phyloP scores from a whole-genome alignment of 1,140 invertebrate species.

The Anoplolepis gracilipes region DNA sequence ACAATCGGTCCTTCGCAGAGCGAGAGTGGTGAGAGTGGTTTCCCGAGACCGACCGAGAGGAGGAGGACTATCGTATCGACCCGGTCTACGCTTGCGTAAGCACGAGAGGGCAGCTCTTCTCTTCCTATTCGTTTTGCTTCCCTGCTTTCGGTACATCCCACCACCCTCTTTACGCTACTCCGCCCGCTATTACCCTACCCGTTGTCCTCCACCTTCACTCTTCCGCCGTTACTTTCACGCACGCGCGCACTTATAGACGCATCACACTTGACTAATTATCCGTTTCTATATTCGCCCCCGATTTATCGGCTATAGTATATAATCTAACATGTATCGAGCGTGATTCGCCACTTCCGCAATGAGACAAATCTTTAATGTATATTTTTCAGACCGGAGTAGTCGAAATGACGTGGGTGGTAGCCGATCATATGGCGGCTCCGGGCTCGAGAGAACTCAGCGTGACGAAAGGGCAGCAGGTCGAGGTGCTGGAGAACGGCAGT shows the following conservation, averaged over 20 bases:
- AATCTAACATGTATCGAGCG: conserved; percentile 19
- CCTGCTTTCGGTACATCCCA: conserved; percentile 47
- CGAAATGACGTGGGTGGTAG: conserved; percentile 95
- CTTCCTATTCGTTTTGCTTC: conserved; percentile 48
- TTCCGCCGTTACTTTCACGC: conserved; percentile 4
- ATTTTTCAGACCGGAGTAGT: conserved; percentile 88
- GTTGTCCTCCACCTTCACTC: too few relatives aligned
- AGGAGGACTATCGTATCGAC: conserved; percentile 50
- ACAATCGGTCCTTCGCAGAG: conserved; percentile 68
- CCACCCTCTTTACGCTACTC: not conserved
- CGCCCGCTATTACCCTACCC: not conserved
- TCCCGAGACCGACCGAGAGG: not conserved
- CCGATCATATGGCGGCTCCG: conserved; percentile 91
- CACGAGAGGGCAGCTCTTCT: conserved; percentile 48
- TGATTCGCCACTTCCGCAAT: conserved; percentile 9
- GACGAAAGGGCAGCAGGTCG: conserved; percentile 95
- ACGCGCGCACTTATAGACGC: conserved; percentile 42
- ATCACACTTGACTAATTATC: conserved; percentile 36
- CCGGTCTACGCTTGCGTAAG: conserved; percentile 55
- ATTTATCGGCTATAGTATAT: not conserved
- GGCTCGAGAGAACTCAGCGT: conserved; percentile 92
- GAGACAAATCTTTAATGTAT: not conserved
- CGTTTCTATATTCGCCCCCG: not conserved
- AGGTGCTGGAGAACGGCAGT: conserved; percentile 91
- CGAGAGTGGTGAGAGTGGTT: not conserved